A percentile compares a stretch with the other conserved stretches of the same genome.
phyloP scores from a whole-genome alignment of 2,113 vertebrate genomes.

The Furnarius figulus region DNA sequence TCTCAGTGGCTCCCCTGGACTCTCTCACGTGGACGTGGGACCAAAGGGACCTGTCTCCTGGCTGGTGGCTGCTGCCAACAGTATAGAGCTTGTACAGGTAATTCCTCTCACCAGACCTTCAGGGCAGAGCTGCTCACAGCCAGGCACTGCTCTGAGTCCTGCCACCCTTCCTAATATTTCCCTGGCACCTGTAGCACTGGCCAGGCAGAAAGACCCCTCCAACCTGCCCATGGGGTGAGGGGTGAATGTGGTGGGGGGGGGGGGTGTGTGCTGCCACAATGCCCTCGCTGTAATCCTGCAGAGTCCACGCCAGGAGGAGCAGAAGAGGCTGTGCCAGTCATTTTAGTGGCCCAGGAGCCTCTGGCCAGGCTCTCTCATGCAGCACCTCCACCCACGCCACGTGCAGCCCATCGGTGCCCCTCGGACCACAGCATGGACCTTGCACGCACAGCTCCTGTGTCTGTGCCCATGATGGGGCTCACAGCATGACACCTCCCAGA shows the following conservation, averaged over 20 bases:
- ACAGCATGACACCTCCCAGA: not conserved
- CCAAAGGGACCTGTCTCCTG: slow-evolving; percentile 74
- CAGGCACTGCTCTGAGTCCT: not conserved
- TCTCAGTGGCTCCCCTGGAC: slow-evolving; percentile 9
- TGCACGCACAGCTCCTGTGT: not conserved
- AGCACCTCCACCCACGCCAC: not conserved
- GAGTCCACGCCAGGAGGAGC: not conserved
- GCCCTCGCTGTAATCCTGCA: not conserved
- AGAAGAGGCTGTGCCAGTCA: not conserved
- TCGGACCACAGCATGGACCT: not conserved
- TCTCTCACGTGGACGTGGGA: slow-evolving; percentile 63
- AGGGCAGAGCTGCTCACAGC: not conserved
- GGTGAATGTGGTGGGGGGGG: not conserved
- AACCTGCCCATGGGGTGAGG: not conserved
- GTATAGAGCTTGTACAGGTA: slow-evolving; percentile 30
- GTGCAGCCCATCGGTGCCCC: not conserved
- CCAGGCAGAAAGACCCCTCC: not conserved
- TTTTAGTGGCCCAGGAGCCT: not conserved
- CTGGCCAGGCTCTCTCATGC: not conserved
- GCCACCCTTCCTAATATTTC: not conserved
- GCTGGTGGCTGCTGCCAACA: slow-evolving; percentile 59
- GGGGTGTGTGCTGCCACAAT: not conserved
- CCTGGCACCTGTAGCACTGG: not conserved
- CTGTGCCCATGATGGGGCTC: not conserved
- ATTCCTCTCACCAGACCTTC: not conserved